Conservation (phyloP, 1,140 invertebrate species). For the Cheumatopsyche charites region DNA sequence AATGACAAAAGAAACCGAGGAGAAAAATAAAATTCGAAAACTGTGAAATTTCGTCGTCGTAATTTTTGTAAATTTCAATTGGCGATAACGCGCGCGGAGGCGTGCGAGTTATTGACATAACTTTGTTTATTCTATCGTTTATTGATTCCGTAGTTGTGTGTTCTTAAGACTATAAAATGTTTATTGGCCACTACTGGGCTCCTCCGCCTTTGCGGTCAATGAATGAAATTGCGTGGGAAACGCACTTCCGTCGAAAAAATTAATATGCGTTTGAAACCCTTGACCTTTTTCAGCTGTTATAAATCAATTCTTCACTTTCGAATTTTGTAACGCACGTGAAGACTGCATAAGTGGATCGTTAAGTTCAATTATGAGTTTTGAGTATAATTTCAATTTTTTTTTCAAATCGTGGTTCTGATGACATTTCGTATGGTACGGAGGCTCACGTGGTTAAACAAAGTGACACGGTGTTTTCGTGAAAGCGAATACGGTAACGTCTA, state of each 20-base stretch:
- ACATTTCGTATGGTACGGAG: background rate
- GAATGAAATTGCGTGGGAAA: conserved; percentile 47
- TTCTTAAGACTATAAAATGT: conserved; percentile 16
- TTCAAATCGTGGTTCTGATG: background rate
- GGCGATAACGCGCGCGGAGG: background rate
- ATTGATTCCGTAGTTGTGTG: conserved; percentile 8
- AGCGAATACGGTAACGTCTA: conserved; percentile 25
- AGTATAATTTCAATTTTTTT: background rate
- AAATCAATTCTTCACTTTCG: conserved; percentile 3
- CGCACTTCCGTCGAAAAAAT: conserved; percentile 40
- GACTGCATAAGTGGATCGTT: too few species aligned
- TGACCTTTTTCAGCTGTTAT: conserved; percentile 9
- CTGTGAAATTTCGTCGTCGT: background rate
- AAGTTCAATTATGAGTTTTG: too few species aligned
- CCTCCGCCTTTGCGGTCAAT: conserved; percentile 23
- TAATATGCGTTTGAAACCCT: conserved; percentile 14
- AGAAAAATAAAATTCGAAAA: background rate
- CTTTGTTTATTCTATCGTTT: conserved; percentile 5
- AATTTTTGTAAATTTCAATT: background rate
- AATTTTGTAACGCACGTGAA: background rate
- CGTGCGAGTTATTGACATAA: conserved; percentile 1
- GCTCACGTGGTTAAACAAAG: conserved; percentile 6
- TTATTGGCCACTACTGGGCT: conserved; percentile 26
- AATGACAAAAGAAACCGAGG: conserved; percentile 9
- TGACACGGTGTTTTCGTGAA: conserved; percentile 24